Conservation (phyloP, 1,140 invertebrate species). For the Drosophila pseudoobscura region DNA sequence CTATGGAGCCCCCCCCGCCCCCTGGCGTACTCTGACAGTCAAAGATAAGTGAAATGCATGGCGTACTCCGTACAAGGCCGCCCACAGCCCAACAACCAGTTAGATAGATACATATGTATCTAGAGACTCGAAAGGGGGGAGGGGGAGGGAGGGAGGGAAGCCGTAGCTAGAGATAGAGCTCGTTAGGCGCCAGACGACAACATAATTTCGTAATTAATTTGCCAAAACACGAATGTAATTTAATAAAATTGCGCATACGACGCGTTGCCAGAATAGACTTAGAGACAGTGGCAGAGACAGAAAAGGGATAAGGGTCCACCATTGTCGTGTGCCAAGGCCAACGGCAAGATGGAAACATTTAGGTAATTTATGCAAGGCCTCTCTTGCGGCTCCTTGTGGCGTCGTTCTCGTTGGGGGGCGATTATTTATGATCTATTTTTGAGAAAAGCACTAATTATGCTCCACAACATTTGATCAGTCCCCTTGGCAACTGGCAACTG, state of each 20-base stretch:
- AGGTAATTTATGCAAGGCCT: conserved; percentile 71
- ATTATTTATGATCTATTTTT: conserved; percentile 81
- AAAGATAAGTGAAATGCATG: conserved; percentile 76
- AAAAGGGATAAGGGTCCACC: conserved; percentile 15
- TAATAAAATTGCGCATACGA: conserved; percentile 81
- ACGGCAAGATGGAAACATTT: conserved; percentile 52
- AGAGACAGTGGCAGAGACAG: no score
- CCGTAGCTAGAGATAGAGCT: conserved; percentile 45
- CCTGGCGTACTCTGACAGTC: conserved; percentile 39
- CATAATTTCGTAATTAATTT: conserved; percentile 82
- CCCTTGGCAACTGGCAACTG: conserved; percentile 41
- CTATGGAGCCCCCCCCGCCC: conserved; percentile 12
- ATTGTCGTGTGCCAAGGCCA: no score
- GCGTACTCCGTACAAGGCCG: conserved; percentile 17
- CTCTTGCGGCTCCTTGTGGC: conserved; percentile 42
- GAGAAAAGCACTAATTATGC: conserved; percentile 75
- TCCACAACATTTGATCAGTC: conserved; percentile 57
- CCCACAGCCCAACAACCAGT: not conserved
- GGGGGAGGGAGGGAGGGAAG: conserved; percentile 1
- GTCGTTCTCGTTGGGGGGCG: conserved; percentile 9
- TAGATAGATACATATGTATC: conserved; percentile 44
- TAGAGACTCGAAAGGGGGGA: not conserved
- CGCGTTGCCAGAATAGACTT: conserved; percentile 40
- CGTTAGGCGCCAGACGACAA: conserved; percentile 68
- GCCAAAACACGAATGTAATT: conserved; percentile 82